Evolutionary conservation across 2,797 vertebrate species (phyloP).

Genomic region (Takifugu ocellatus): DNA sequence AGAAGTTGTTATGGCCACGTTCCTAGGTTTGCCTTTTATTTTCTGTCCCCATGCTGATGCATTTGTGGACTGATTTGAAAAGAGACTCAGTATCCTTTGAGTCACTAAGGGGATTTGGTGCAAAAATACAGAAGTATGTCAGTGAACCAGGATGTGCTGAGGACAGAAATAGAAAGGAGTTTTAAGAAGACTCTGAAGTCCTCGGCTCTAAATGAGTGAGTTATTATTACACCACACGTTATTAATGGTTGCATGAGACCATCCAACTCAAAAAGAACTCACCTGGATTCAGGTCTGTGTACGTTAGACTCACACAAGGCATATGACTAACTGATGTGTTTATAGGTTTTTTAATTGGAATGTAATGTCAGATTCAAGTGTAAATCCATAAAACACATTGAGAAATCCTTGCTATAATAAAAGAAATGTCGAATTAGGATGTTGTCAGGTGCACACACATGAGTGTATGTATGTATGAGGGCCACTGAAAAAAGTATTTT

Average conservation of each 20-base stretch:
- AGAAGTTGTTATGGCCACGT: too few species aligned
- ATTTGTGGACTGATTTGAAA: background rate
- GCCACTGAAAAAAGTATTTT: too few species aligned
- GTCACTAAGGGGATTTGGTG: background rate
- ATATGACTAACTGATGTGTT: too few species aligned
- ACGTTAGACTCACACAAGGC: too few species aligned
- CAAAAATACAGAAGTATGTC: constrained; percentile 37
- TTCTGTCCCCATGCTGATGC: background rate
- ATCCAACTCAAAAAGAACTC: background rate
- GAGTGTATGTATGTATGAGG: too few species aligned
- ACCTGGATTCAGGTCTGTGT: too few species aligned
- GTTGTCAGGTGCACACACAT: too few species aligned
- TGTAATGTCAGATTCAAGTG: too few species aligned
- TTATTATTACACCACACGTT: constrained; percentile 27
- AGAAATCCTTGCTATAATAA: too few species aligned
- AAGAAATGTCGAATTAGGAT: too few species aligned
- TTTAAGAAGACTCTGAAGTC: constrained; percentile 24
- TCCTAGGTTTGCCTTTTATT: background rate
- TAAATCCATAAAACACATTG: too few species aligned
- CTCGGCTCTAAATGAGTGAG: constrained; percentile 8
- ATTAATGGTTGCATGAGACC: constrained; percentile 8
- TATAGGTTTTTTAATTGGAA: too few species aligned
- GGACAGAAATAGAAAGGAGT: constrained; percentile 43
- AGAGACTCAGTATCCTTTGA: background rate
- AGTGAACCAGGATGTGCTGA: constrained; percentile 31